Conservation (phyloP, 2,797 vertebrate genomes). For the Lithobates sylvaticus region DNA sequence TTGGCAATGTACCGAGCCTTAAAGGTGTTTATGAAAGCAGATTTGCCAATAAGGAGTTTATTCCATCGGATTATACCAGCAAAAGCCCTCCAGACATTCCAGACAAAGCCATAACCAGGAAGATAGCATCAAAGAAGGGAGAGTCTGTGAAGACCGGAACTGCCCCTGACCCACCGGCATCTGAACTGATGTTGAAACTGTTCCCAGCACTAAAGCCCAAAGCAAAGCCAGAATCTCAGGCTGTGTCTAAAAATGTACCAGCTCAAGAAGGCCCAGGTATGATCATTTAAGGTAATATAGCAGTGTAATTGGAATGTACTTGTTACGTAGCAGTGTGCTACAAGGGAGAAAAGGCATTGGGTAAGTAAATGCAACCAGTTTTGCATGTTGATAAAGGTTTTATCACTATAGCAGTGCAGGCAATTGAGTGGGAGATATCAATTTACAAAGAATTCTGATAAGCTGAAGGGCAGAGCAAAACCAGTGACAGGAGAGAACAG, state of each 20-base stretch:
- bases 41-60: slow-evolving; percentile 51
- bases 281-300: not conserved
- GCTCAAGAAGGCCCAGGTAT: slow-evolving; percentile 69
- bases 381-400: not conserved
- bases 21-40: slow-evolving; percentile 64
- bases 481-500: too few relatives aligned
- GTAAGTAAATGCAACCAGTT: not conserved
- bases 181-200: slow-evolving; percentile 86
- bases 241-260: slow-evolving; percentile 58
- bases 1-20: slow-evolving; percentile 75
- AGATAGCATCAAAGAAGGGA: slow-evolving; percentile 79
- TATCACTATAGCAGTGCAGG: not conserved
- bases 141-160: slow-evolving; percentile 64
- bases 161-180: slow-evolving; percentile 72
- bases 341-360: not conserved
- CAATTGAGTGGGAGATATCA: not conserved
- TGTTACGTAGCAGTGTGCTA: not conserved
- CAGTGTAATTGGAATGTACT: not conserved
- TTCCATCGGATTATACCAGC: slow-evolving; percentile 54
- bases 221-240: slow-evolving; percentile 70
- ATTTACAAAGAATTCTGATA: not conserved
- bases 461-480: not conserved
- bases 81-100: slow-evolving; percentile 62
- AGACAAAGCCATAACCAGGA: slow-evolving; percentile 81
- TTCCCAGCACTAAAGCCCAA: slow-evolving; percentile 90